A percentile compares a stretch with the other conserved stretches of the same genome.
Evolutionary conservation across 1,140 invertebrate species (phyloP).

Genomic region (Drosophila rufa): DNA sequence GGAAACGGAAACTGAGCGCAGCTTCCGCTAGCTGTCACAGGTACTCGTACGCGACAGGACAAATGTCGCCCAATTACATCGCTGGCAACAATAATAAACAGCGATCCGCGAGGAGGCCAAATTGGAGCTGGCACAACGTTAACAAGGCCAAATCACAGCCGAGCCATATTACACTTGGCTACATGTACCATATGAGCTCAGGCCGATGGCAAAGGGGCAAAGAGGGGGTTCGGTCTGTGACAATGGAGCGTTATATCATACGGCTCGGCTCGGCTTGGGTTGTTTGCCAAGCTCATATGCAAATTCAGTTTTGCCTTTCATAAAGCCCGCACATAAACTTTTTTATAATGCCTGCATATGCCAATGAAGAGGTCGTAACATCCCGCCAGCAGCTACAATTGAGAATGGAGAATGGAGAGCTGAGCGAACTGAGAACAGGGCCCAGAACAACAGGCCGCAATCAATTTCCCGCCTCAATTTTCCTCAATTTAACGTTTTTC

Average conservation of each 20-base stretch:
- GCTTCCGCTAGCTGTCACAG: conserved; percentile 46
- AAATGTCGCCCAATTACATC: conserved; percentile 60
- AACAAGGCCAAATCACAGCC: conserved; percentile 57
- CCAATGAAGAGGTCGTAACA: conserved; percentile 47
- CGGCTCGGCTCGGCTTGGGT: conserved; percentile 7
- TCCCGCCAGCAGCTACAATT: conserved; percentile 7
- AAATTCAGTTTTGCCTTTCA: conserved; percentile 65
- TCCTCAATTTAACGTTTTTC: conserved; percentile 15
- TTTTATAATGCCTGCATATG: conserved; percentile 62
- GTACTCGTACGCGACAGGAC: conserved; percentile 10
- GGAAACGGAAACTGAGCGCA: not conserved
- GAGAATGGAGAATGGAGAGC: not conserved
- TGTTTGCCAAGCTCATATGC: conserved; percentile 59
- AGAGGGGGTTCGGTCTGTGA: conserved; percentile 7
- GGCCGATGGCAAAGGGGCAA: not conserved
- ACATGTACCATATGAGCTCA: not conserved
- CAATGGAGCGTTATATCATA: conserved; percentile 40
- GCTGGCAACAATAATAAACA: conserved; percentile 53
- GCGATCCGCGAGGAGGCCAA: conserved; percentile 23
- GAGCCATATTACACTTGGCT: conserved; percentile 11
- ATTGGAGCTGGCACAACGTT: conserved; percentile 54
- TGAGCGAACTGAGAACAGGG: not conserved
- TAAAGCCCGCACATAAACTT: conserved; percentile 60
- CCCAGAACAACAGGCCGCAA: not conserved
- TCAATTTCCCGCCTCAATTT: conserved; percentile 8